Base-by-base conservation (phyloP, 1,140 invertebrate genomes). In the Drosophila nigrodunni region DNA sequence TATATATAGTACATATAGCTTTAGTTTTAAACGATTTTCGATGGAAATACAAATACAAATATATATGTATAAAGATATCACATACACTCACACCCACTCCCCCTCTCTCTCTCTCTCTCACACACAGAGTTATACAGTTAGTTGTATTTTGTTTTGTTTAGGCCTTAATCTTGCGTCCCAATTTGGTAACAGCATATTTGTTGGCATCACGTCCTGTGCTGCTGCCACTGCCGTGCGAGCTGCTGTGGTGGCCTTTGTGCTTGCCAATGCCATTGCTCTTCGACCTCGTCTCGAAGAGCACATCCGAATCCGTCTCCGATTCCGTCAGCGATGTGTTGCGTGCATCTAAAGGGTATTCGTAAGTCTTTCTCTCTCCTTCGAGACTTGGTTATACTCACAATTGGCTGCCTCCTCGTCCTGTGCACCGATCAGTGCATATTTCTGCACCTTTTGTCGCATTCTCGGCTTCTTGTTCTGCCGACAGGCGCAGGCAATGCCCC, bases 251-350 rank as follows among this genome's bases (percentile, higher is more conserved):
- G 7, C 52, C 83, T 18, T 81, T 89, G 62, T 85, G 83, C 55
- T 80, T 92, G 65, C 73, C 72, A 68, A 91, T 82, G 0, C 95
- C 95, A 79, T 95, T 95, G 73, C 93, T 92, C 77, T 95, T 94
- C 11, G 93, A 92, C 13, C 93, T 93, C 7, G 93, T 93, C 90
- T 96, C 95, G 90, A 96, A 96, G 2, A 96, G 91, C 13, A 96
- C 95, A 92, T 96, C 95, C 1, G 95, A 96, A 75, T 96, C 95
- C 0, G 95, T 96, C 67, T 97, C 96, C 1, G 95, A 95, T 76
- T 97, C 96, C 3, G 95, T 96, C 13, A 95, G 81, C 77, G 95
- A 94, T 6, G 95, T 92, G 92, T 94, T 95, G 82, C 94, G 94
- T 35, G 91, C 79, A 78, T 90, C 91, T 92, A 15, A 21, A 15